These are phyloP conservation scores for Philotrypesis tridentata DNA, from an alignment of 1,140 invertebrate genomes.

Conservation along the genomic window DNA sequence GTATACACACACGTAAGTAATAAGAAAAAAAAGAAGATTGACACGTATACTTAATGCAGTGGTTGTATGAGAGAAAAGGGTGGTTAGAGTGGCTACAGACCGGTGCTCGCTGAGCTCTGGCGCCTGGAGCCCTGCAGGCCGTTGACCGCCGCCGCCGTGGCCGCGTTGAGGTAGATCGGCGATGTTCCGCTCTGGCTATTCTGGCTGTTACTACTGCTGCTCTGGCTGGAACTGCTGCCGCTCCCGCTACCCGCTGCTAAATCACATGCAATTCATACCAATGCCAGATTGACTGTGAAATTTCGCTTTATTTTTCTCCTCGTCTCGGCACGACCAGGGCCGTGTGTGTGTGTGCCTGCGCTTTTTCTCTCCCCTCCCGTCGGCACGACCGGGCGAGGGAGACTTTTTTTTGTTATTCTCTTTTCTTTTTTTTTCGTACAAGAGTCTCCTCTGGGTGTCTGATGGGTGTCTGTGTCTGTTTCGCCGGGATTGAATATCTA, in stretches of 20 bases:
- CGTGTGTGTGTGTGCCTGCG: too few species aligned
- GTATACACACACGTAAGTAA: too few species aligned
- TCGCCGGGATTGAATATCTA: too few species aligned
- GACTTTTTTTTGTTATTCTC: background rate
- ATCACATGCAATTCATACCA: conserved; percentile 64
- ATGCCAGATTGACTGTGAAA: too few species aligned
- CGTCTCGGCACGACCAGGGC: too few species aligned
- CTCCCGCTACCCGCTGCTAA: conserved; percentile 65
- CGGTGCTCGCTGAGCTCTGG: conserved; percentile 66
- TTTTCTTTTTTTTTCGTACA: too few species aligned
- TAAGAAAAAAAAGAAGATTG: too few species aligned
- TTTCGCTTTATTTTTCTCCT: too few species aligned
- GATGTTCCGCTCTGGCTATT: conserved; percentile 68
- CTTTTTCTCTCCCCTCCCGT: too few species aligned
- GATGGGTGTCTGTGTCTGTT: too few species aligned
- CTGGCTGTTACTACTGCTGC: conserved; percentile 68
- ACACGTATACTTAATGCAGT: background rate
- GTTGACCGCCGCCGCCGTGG: conserved; percentile 55
- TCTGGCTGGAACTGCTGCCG: conserved; percentile 62
- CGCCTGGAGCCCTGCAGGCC: conserved; percentile 57
- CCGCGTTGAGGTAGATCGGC: conserved; percentile 60
- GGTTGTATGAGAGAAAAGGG: conserved; percentile 42
- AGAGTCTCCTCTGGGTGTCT: too few species aligned
- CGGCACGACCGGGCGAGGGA: too few species aligned
- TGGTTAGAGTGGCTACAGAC: conserved; percentile 64